Evolutionary conservation across 2,888 invertebrate genomes (phyloP), one percentile per base, ranked within the genome.

Genomic region (Imbricaverruca yamaguchii): DNA sequence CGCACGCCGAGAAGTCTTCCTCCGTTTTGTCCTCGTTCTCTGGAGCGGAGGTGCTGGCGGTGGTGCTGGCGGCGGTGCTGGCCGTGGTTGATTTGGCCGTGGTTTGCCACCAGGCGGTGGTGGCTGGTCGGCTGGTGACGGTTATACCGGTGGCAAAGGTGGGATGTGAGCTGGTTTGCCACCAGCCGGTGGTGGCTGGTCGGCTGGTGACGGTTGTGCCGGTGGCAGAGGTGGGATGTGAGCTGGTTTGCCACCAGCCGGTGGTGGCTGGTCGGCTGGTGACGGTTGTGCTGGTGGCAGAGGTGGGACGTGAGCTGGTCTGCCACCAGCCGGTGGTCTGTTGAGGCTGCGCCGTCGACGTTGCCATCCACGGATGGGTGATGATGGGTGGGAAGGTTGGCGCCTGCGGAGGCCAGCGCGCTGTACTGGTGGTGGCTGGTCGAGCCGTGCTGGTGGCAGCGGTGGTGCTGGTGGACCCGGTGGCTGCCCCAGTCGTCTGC

Each of bases 91-190:
- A 59, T 15, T 39, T 39, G 39, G 39, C 39, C 4, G 69, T 69
- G 9, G 56, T 56, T 13, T 79, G 57, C 79, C 79, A 79, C 79
- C 79, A 79, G 79, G 79, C 79, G 23, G 79, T 79, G 79, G 79
- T 57, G 23, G 79, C 15, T 1, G 74, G 55, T 7, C 39, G 15
- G 21, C 55, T 9, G 53, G 15, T 53, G 10, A 55, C 23, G 53
- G 74, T 74, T 13, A n/a, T 56, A 55, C 56, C 11, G 55, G 77
- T n/a, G 56, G 79, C 18, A 57, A 25, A 9, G 23, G 57, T 25
- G 79, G 79, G 15, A 13, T 12, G 12, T 15, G 13, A 23, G 15
- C 23, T 23, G 13, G 23, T 57, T 15, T 79, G 57, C 79, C 79
- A 79, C 57, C 57, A 79, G 13, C 12, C 57, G 23, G 79, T 79